Conservation (phyloP, 2,113 vertebrate genomes). For the Clarias batrachus region DNA sequence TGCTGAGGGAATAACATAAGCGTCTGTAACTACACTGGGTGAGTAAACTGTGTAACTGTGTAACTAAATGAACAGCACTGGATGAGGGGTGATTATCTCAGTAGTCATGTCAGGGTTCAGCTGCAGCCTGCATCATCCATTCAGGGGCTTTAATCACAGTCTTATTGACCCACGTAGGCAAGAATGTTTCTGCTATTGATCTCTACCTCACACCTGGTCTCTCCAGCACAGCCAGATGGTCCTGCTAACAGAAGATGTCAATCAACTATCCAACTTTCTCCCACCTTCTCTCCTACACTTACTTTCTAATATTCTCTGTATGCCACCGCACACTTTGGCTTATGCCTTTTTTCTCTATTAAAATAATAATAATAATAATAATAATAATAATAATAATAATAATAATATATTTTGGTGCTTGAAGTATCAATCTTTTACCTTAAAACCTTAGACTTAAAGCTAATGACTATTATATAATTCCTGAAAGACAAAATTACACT, state of each 20-base stretch:
- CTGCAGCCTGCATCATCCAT: slow-evolving; percentile 11
- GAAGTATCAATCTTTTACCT: neutral
- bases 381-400: too few species aligned
- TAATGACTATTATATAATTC: neutral
- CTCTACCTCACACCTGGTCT: slow-evolving; percentile 43
- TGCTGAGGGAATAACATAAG: neutral
- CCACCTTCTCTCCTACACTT: neutral
- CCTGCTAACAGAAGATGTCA: slow-evolving; percentile 19
- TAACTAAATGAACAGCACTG: neutral
- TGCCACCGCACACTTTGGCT: neutral
- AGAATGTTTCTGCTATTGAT: slow-evolving; percentile 41
- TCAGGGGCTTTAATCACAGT: slow-evolving; percentile 2
- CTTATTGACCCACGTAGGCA: slow-evolving; percentile 10
- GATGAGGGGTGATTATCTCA: neutral
- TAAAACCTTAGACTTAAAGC: neutral
- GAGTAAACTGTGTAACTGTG: neutral
- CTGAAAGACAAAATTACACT: neutral
- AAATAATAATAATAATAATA: too few species aligned
- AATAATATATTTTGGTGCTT: too few species aligned
- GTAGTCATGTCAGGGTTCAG: slow-evolving; percentile 19
- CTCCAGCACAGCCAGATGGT: slow-evolving; percentile 33
- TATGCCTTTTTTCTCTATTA: neutral
- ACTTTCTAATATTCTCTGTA: neutral
- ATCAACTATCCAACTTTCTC: slow-evolving; percentile 5
- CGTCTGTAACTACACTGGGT: neutral